Evolutionary conservation across 2,888 invertebrate species (phyloP).

Genomic region (Artemia sp.): DNA sequence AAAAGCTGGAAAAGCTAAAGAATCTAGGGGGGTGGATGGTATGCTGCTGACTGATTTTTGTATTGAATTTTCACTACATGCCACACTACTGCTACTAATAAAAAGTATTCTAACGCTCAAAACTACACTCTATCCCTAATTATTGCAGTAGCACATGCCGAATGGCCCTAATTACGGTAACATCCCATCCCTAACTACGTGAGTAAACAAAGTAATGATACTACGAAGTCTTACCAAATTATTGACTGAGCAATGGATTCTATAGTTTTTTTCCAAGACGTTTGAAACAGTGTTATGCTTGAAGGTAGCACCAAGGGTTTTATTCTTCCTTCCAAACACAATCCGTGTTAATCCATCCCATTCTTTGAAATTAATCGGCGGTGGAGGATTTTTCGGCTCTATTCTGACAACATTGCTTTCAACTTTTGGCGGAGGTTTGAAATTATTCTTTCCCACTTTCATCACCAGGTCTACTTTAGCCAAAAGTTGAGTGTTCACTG

Average conservation of each 20-base stretch:
- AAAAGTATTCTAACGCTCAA: too few species aligned
- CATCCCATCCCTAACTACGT: too few species aligned
- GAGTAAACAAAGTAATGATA: too few species aligned
- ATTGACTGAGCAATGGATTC: conserved; percentile 64
- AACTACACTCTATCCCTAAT: too few species aligned
- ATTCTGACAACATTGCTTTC: conserved; percentile 95
- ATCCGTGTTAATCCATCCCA: conserved; percentile 96
- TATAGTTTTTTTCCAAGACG: conserved; percentile 77
- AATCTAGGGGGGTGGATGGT: too few species aligned
- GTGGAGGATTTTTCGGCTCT: conserved; percentile 92
- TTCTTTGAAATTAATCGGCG: conserved; percentile 84
- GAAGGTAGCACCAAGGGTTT: conserved; percentile 77
- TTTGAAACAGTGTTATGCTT: conserved; percentile 66
- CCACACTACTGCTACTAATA: too few species aligned
- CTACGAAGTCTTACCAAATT: conserved; percentile 43
- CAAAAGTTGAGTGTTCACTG: conserved; percentile 86
- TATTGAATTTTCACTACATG: too few species aligned
- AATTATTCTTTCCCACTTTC: conserved; percentile 98
- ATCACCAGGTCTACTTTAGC: conserved; percentile 87
- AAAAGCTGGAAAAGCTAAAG: too few species aligned
- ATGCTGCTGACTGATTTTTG: too few species aligned
- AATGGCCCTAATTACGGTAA: too few species aligned
- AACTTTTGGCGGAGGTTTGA: conserved; percentile 95
- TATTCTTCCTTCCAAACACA: conserved; percentile 88
- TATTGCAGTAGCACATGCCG: too few species aligned